Percentiles rank a stretch among this genome's conserved stretches.
These are phyloP conservation scores for Chorisops tibialis DNA, from an alignment of 2,888 invertebrate genomes.

Conservation along the genomic window DNA sequence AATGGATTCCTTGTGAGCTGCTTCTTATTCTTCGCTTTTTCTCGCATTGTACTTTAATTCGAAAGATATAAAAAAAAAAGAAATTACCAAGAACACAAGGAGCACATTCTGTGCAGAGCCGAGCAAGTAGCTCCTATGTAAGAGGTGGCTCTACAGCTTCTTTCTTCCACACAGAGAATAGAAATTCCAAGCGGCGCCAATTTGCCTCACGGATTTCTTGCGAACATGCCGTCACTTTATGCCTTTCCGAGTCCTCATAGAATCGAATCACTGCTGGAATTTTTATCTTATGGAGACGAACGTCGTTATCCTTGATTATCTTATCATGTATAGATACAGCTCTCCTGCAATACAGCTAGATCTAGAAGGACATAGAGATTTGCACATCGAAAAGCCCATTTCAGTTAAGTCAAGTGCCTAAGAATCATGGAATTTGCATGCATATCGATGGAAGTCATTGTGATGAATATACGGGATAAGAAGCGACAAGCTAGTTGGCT, in stretches of 20 bases:
- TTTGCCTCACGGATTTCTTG: slow-evolving; percentile 10
- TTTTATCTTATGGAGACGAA: slow-evolving; percentile 2
- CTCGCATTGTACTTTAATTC: slow-evolving; percentile 6
- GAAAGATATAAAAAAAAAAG: slow-evolving; percentile 8
- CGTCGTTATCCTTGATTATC: slow-evolving; percentile 11
- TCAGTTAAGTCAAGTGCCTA: slow-evolving; percentile 12
- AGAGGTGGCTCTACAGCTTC: too few species aligned
- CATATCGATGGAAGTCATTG: not conserved
- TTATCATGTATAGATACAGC: not conserved
- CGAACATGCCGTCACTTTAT: not conserved
- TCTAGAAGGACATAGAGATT: not conserved
- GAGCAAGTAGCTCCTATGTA: too few species aligned
- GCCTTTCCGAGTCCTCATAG: not conserved
- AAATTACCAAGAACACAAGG: too few species aligned
- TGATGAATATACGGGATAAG: not conserved
- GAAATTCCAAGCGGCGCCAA: slow-evolving; percentile 9
- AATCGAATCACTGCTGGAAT: slow-evolving; percentile 23
- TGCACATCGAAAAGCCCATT: not conserved
- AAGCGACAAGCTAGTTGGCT: not conserved
- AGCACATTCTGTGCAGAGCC: too few species aligned
- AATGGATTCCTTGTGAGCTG: not conserved
- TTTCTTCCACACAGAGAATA: too few species aligned
- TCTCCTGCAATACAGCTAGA: not conserved
- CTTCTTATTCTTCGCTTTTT: not conserved
- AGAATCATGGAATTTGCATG: slow-evolving; percentile 17